Evolutionary conservation across 2,888 invertebrate genomes (phyloP).

Genomic region (Dryococelus australis): DNA sequence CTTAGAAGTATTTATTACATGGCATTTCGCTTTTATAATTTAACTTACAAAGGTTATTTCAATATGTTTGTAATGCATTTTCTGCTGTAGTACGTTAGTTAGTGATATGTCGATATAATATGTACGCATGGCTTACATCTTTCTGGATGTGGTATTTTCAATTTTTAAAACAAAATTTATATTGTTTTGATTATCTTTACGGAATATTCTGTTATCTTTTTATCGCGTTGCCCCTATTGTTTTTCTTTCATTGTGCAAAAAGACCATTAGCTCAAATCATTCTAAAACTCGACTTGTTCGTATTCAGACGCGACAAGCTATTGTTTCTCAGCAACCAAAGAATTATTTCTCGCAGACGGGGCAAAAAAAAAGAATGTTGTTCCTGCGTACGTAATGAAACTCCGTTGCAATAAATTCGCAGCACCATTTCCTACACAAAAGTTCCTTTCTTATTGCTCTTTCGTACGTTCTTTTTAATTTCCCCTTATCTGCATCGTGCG

Average conservation of each 20-base stretch:
- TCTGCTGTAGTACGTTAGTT: too few species aligned
- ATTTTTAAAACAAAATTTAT: too few species aligned
- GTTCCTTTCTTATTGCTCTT: slow-evolving; percentile 27
- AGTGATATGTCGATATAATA: too few species aligned
- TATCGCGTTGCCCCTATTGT: neutral
- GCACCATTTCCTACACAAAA: slow-evolving; percentile 19
- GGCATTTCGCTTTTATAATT: too few species aligned
- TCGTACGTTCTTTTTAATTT: slow-evolving; percentile 25
- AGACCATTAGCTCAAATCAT: neutral
- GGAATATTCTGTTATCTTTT: too few species aligned
- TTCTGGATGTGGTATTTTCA: too few species aligned
- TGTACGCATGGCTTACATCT: too few species aligned
- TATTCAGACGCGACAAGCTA: slow-evolving; percentile 8
- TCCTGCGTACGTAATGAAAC: neutral
- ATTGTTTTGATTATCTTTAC: too few species aligned
- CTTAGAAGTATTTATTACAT: too few species aligned
- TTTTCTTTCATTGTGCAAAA: neutral
- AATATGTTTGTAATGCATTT: too few species aligned
- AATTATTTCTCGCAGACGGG: slow-evolving; percentile 16
- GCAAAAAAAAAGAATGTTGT: neutral
- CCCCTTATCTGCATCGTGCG: neutral
- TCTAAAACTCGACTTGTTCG: neutral
- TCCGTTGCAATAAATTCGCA: slow-evolving; percentile 11
- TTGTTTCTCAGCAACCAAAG: neutral
- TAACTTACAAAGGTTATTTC: too few species aligned